Evolutionary conservation across 2,797 vertebrate genomes (phyloP).

Genomic region (Pantherophis alleghaniensis): DNA sequence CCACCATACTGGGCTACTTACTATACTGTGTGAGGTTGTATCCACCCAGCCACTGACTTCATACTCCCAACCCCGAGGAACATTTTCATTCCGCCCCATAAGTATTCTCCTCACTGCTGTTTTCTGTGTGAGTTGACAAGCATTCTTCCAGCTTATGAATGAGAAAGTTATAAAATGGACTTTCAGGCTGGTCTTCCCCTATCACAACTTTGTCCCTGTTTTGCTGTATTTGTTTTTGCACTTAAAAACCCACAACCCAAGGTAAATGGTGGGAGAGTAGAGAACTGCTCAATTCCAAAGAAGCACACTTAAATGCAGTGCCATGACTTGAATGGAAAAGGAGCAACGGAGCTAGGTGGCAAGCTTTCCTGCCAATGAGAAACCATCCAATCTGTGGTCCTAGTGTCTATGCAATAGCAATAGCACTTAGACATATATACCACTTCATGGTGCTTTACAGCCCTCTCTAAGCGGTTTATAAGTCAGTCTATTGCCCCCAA

Average conservation of each 20-base stretch:
- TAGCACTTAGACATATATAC: no score
- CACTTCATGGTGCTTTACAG: no score
- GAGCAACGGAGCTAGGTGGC: not conserved
- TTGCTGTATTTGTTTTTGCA: not conserved
- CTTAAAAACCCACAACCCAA: not conserved
- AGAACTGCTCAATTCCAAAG: not conserved
- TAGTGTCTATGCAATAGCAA: not conserved
- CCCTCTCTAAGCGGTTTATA: no score
- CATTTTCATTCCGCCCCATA: not conserved
- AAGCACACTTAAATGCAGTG: not conserved
- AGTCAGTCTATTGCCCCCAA: not conserved
- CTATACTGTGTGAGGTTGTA: not conserved
- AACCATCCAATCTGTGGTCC: not conserved
- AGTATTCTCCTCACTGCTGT: not conserved
- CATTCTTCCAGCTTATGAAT: not conserved
- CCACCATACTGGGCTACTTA: not conserved
- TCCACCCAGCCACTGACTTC: not conserved
- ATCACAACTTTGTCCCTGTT: not conserved
- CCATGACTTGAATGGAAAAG: not conserved
- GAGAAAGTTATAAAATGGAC: not conserved
- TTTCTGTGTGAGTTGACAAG: not conserved
- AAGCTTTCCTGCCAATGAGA: not conserved
- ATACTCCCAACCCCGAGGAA: not conserved
- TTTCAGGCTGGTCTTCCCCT: not conserved
- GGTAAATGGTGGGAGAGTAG: not conserved